These are phyloP conservation scores for Lagocephalus sceleratus DNA, from an alignment of 2,797 vertebrate species.

Conservation along the genomic window DNA sequence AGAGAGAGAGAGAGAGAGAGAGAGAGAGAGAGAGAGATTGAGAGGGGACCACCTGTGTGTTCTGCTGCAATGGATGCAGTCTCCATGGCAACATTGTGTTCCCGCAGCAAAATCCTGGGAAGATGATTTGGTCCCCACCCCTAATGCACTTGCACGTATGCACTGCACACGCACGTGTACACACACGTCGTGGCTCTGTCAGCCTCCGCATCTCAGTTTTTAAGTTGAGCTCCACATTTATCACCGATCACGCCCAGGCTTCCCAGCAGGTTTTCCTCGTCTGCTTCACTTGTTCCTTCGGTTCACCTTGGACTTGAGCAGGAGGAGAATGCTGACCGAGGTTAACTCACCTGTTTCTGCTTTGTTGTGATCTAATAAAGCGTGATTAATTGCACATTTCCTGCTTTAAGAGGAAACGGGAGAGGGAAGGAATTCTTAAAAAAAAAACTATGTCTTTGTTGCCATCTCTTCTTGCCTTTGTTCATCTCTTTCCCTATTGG, in stretches of 20 bases:
- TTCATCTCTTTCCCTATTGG: constrained; percentile 60
- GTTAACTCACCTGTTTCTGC: constrained; percentile 1
- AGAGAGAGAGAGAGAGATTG: constrained; percentile 19
- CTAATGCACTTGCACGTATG: constrained; percentile 43
- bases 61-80: constrained; percentile 74
- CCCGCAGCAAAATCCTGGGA: constrained; percentile 65
- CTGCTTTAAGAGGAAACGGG: constrained; percentile 22
- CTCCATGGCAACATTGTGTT: constrained; percentile 76
- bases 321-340: neutral
- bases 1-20: constrained; percentile 23
- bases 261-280: constrained; percentile 27
- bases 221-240: constrained; percentile 11
- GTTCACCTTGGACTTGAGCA: neutral
- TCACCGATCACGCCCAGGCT: constrained; percentile 20
- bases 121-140: constrained; percentile 53
- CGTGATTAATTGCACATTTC: constrained; percentile 11
- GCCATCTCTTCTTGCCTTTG: constrained; percentile 58
- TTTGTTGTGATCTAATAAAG: constrained; percentile 3
- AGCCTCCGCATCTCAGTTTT: constrained; percentile 1
- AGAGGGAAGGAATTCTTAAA: constrained; percentile 19
- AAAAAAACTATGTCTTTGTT: constrained; percentile 53
- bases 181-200: constrained; percentile 8
- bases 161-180: constrained; percentile 19
- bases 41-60: constrained; percentile 57
- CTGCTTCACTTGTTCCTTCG: constrained; percentile 6